phyloP scores from a whole-genome alignment of 2,797 vertebrate genomes.

The Thamnophis elegans region DNA sequence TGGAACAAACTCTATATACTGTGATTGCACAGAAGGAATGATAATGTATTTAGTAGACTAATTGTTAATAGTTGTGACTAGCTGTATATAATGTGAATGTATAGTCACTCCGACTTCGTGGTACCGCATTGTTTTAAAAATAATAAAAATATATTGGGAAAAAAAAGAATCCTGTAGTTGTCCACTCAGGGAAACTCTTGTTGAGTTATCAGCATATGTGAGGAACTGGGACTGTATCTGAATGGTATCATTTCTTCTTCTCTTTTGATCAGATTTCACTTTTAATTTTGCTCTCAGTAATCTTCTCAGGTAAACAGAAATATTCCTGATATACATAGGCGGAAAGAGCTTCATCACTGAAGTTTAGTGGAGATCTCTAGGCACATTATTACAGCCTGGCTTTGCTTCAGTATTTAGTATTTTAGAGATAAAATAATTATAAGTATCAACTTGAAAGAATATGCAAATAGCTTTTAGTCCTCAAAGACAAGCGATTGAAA shows the following conservation, averaged over 20 bases:
- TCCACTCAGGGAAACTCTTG: background rate
- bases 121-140: too few species aligned
- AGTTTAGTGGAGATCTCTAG: background rate
- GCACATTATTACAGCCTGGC: background rate
- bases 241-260: background rate
- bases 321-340: background rate
- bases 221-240: background rate
- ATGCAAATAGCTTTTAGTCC: background rate
- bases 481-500: constrained; percentile 12
- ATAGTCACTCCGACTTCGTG: too few species aligned
- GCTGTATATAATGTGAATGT: too few species aligned
- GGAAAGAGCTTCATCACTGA: background rate
- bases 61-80: too few species aligned
- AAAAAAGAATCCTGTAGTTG: too few species aligned
- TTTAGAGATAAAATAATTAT: constrained; percentile 12
- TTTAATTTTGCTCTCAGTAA: background rate
- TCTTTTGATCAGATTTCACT: background rate
- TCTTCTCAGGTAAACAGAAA: background rate
- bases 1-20: too few species aligned
- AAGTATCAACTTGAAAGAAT: background rate
- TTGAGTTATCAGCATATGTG: background rate
- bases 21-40: too few species aligned
- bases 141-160: too few species aligned
- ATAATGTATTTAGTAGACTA: too few species aligned
- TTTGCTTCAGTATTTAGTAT: background rate